These are phyloP conservation scores for Rutilus rutilus DNA, from an alignment of 2,113 vertebrate genomes.

Conservation along the genomic window DNA sequence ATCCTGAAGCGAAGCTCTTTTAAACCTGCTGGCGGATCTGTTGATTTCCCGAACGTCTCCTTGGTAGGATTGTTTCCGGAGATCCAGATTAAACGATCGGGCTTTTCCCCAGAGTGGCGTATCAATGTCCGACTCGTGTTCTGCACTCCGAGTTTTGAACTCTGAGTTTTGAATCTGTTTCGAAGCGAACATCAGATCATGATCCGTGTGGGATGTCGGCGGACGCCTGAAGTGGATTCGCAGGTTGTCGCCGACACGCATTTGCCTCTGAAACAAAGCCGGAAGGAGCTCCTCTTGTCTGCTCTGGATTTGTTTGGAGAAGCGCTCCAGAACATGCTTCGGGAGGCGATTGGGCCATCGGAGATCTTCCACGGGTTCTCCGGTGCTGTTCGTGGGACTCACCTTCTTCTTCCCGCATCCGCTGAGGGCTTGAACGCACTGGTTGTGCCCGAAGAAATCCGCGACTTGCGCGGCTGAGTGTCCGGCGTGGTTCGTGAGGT, in stretches of 20 bases:
- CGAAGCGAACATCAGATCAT: constrained; percentile 62
- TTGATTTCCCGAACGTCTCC: constrained; percentile 70
- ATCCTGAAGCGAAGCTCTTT: constrained; percentile 79
- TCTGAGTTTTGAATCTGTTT: constrained; percentile 75
- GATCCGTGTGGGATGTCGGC: constrained; percentile 60
- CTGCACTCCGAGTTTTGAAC: constrained; percentile 60
- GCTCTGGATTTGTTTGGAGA: constrained; percentile 71
- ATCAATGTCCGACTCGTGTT: constrained; percentile 54
- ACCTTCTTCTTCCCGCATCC: constrained; percentile 63
- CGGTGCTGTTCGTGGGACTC: constrained; percentile 51
- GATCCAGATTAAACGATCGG: constrained; percentile 76
- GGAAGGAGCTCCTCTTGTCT: constrained; percentile 73
- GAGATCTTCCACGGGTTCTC: constrained; percentile 57
- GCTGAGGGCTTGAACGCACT: constrained; percentile 81
- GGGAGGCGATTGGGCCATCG: constrained; percentile 72
- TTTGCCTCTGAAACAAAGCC: constrained; percentile 71
- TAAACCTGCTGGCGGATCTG: constrained; percentile 71
- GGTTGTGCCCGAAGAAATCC: constrained; percentile 80
- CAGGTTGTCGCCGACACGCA: constrained; percentile 65
- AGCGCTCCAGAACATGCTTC: constrained; percentile 75
- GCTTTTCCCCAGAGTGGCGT: constrained; percentile 73
- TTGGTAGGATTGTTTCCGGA: constrained; percentile 80
- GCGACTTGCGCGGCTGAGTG: constrained; percentile 84
- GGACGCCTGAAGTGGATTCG: constrained; percentile 67
- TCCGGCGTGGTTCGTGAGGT: constrained; percentile 81